These are phyloP conservation scores for Crocuta crocuta DNA, from an alignment of 2,113 vertebrate species.

Conservation along the genomic window DNA sequence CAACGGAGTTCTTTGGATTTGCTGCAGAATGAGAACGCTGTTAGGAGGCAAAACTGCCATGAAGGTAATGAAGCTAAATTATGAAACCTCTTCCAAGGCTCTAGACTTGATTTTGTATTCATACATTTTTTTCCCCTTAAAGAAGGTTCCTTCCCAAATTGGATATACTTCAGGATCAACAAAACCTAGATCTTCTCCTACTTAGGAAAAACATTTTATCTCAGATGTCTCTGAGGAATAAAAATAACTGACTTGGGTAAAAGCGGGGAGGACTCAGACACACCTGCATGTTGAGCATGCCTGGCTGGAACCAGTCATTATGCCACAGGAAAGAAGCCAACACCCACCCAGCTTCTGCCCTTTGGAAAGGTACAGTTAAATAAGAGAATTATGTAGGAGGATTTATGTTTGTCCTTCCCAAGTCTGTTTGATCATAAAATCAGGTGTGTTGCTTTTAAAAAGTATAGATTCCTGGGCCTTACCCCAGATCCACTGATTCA, in stretches of 20 bases:
- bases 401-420: constrained; percentile 38
- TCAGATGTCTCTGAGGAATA: constrained; percentile 10
- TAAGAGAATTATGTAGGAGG: constrained; percentile 15
- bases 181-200: not conserved
- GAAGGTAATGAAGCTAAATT: not conserved
- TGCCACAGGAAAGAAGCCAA: not conserved
- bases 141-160: not conserved
- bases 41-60: not conserved
- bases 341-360: not conserved
- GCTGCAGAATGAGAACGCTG: not conserved
- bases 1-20: not conserved
- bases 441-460: not conserved
- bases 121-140: not conserved
- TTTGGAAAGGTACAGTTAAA: constrained; percentile 44
- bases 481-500: not conserved
- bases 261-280: not conserved
- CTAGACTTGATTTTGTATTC: not conserved
- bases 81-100: not conserved
- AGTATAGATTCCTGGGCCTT: not conserved
- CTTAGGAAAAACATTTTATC: not conserved
- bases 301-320: not conserved
- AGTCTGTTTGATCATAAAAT: constrained; percentile 52
- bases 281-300: not conserved
- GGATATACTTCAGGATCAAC: not conserved
- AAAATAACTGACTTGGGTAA: constrained; percentile 44